A percentile compares a stretch with the other conserved stretches of the same genome.
Evolutionary conservation across 2,888 invertebrate species (phyloP).

Genomic region (Melipona bicolor): DNA sequence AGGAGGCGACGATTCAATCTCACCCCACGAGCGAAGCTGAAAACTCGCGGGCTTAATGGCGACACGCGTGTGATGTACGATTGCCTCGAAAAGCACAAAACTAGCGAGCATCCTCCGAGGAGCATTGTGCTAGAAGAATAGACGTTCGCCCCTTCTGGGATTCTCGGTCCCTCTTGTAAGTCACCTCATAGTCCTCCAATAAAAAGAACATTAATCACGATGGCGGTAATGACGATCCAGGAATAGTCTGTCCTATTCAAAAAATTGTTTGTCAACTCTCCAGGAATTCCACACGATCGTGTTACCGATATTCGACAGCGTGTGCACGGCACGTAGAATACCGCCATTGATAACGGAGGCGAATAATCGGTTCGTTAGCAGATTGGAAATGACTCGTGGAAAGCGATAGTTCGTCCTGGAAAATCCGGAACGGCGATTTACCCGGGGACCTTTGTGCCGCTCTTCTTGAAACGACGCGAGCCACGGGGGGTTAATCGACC

Average conservation of each 20-base stretch:
- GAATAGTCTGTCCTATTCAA: conserved; percentile 2
- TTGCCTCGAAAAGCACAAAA: conserved; percentile 36
- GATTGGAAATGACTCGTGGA: conserved; percentile 53
- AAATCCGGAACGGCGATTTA: conserved; percentile 51
- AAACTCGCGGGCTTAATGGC: conserved; percentile 24
- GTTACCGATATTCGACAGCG: not conserved
- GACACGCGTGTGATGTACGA: conserved; percentile 35
- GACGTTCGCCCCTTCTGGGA: conserved; percentile 8
- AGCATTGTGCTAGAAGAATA: conserved; percentile 44
- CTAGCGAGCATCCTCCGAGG: conserved; percentile 33
- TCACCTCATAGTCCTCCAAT: conserved; percentile 46
- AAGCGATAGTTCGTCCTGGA: conserved; percentile 52
- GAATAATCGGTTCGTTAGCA: conserved; percentile 58
- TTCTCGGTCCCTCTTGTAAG: conserved; percentile 33
- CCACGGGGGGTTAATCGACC: conserved; percentile 66
- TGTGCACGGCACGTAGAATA: no score
- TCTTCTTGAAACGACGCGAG: conserved; percentile 51
- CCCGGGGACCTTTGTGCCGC: conserved; percentile 40
- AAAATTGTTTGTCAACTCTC: conserved; percentile 27
- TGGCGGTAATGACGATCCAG: conserved; percentile 20
- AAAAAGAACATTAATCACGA: conserved; percentile 58
- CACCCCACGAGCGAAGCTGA: conserved; percentile 3
- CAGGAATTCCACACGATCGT: not conserved
- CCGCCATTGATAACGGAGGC: not conserved
- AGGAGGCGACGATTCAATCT: conserved; percentile 32